Conservation (phyloP, 2,888 invertebrate genomes). For the Drosophila fungiperda region DNA sequence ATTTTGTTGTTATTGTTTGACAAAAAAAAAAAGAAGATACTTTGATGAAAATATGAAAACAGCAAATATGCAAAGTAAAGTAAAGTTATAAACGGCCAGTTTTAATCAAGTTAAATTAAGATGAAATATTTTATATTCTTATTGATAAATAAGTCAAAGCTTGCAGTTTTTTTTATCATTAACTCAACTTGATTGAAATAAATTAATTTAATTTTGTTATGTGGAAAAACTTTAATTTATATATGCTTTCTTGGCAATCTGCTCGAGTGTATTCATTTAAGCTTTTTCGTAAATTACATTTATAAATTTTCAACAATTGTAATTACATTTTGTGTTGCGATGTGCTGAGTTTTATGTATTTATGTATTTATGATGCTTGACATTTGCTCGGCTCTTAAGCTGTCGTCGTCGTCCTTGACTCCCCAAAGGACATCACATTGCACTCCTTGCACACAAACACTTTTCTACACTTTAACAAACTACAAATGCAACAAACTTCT, state of each 20-base stretch:
- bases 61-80: not conserved
- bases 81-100: not conserved
- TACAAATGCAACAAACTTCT: constrained; percentile 19
- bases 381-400: constrained; percentile 38
- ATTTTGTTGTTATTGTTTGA: not conserved
- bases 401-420: constrained; percentile 39
- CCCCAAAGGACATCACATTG: constrained; percentile 37
- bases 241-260: not conserved
- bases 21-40: not conserved
- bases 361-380: constrained; percentile 20
- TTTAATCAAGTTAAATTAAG: not conserved
- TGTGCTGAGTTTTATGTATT: constrained; percentile 7
- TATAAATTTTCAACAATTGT: constrained; percentile 19
- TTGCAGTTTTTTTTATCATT: not conserved
- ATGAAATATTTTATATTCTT: not conserved
- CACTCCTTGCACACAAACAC: constrained; percentile 18
- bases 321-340: constrained; percentile 33
- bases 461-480: constrained; percentile 3
- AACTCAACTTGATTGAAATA: not conserved
- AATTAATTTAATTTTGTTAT: not conserved
- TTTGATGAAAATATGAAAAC: not conserved
- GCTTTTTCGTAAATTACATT: constrained; percentile 13
- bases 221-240: not conserved
- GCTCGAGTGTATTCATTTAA: not conserved
- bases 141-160: not conserved